phyloP scores from a whole-genome alignment of 2,888 invertebrate genomes.

The Cryptosula pallasiana region DNA sequence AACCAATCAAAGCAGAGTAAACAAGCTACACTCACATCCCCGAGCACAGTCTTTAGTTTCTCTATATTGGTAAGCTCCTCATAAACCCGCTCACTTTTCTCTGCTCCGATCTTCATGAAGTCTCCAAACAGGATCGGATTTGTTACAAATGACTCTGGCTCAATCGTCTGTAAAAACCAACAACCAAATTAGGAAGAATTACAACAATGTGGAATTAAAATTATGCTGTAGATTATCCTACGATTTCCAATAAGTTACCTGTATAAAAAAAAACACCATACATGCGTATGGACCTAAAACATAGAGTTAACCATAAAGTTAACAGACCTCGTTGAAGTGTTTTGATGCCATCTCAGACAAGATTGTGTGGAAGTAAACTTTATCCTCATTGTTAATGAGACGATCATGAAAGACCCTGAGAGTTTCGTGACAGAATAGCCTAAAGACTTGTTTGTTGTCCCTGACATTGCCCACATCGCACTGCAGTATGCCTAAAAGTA shows the following conservation, averaged over 20 bases:
- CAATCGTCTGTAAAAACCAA: conserved; percentile 42
- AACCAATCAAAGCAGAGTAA: too few species aligned
- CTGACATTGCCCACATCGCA: conserved; percentile 60
- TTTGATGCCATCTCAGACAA: conserved; percentile 51
- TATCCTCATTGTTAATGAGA: conserved; percentile 52
- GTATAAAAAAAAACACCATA: too few species aligned
- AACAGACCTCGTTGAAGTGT: conserved; percentile 49
- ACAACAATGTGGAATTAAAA: too few species aligned
- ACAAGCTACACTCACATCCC: conserved; percentile 57
- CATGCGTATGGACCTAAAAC: too few species aligned
- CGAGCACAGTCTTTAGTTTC: conserved; percentile 67
- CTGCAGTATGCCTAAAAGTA: conserved; percentile 71
- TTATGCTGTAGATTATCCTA: too few species aligned
- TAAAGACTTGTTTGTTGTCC: conserved; percentile 47
- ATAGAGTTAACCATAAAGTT: not conserved
- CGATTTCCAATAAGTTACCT: too few species aligned
- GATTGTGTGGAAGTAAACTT: conserved; percentile 49
- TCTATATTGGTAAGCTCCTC: conserved; percentile 72
- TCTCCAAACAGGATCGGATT: conserved; percentile 71
- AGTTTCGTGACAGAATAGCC: conserved; percentile 53
- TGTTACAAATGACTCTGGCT: conserved; percentile 44
- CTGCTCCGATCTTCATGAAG: conserved; percentile 71
- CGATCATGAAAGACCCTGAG: conserved; percentile 54
- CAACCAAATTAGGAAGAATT: too few species aligned
- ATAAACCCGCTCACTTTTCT: conserved; percentile 69